Evolutionary conservation across 2,797 vertebrate genomes (phyloP), one percentile per base, ranked within the genome.

Genomic region (Epinephelus awoara): DNA sequence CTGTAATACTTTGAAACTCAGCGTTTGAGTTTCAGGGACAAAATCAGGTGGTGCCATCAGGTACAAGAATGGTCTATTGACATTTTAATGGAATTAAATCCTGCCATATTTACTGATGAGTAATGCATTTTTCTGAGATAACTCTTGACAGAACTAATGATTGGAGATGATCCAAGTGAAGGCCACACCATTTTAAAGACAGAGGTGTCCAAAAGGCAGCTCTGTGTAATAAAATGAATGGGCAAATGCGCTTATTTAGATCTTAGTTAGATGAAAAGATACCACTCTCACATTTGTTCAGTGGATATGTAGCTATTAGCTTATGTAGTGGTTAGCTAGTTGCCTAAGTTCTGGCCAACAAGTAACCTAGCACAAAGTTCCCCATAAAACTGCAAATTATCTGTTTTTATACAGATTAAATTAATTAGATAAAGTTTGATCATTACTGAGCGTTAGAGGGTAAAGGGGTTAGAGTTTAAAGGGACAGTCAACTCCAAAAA

Each of bases 231-330:
- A 34, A 7, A 29, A 29, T 29, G 5, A 29, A 29, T 29, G 27
- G 27, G 27, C 27, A 29, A 29, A 29, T 6, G 27, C 27, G 1
- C 38, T 40, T 56, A 15, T 25, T 61, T 0, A 0, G n/a, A n/a
- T n/a, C n/a, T n/a, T n/a, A 64, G 51, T 56, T 19, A 38, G 9
- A 74, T 47, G 14, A 72, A 23, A 55, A 64, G 40, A 21, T 21
- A 19, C 0, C 2, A 21, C 10, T 14, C n/a, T 57, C 7, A 14
- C 14, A 27, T 21, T 23, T 58, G 18, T 51, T 67, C 1, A 7
- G 15, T 27, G 49, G 15, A 66, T 50, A 38, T 62, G 21, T 49
- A 38, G 52, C 18, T 11, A 2, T 17, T 3, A 27, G 18, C 1
- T n/a, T n/a, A 44, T 55, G 21, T 13, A 12, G 18, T 5, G 52